Base-by-base conservation (phyloP, 2,888 invertebrate genomes). In the Eilema griseolum region DNA sequence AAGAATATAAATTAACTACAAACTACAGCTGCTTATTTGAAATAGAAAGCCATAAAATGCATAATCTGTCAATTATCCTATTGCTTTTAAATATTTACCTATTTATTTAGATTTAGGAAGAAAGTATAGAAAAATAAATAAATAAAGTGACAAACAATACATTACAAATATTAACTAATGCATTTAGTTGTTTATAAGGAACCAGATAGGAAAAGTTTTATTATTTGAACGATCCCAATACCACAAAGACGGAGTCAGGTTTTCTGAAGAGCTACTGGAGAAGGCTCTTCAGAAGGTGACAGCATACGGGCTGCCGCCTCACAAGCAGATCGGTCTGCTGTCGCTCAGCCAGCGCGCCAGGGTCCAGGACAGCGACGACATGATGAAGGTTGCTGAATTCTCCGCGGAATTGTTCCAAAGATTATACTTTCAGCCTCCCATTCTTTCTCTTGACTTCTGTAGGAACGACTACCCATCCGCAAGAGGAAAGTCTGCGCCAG, bases 201-300 rank as follows among this genome's bases (percentile, higher is more conserved):
- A 52, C 2, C 52, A n/a, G 52, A 10, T 52, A n/a, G n/a, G 52
- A 52, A 52, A 2, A 52, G 52, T 52, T n/a, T n/a, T n/a, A 10
- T 52, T 52, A 52, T 52, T 2, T n/a, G 52, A 8, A 52, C 52
- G 10, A 0, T 52, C 82, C 0, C 85, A 89, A 28, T 92, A 90
- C 87, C 88, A 90, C 86, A 89, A 90, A 67, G 93, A 92, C 12
- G 92, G 93, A 23, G 81, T 88, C 24, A 83, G 85, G 61, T 82
- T 93, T 69, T 78, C 90, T 0, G 90, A 89, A 3, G 88, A 87
- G 1, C 63, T 91, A 3, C 61, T 92, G 0, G 89, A 91, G 66
- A 61, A 37, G 14, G 84, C 88, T 60, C 79, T 89, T 72, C 70
- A 67, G 62, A 78, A 74, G 59, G 92, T 90, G 0, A 70, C 80